Evolutionary conservation across 2,888 invertebrate genomes (phyloP), one percentile per base, ranked within the genome.

Genomic region (Aethes cnicana): DNA sequence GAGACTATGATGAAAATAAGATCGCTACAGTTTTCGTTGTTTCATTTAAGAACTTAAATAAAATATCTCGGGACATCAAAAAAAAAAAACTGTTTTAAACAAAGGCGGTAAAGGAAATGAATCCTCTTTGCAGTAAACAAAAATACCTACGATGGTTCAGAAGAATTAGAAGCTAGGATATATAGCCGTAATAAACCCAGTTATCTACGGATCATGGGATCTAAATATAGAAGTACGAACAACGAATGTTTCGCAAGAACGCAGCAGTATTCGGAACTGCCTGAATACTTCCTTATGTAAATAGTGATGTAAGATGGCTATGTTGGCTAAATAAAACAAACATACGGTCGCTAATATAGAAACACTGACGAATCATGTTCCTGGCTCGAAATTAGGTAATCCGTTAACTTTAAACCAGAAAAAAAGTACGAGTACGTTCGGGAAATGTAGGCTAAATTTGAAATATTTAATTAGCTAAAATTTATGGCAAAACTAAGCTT

Each of bases 151-250:
- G 43, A 36, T 14, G 28, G 35, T 42, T 23, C 36, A 20, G 42
- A 43, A 32, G 36, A 43, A 14, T 26, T 23, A 71, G 77, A 80
- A n/a, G n/a, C n/a, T n/a, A n/a, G n/a, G n/a, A n/a, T n/a, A n/a
- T n/a, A 82, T 72, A 77, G 54, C 62, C 58, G 66, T 69, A 66
- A 73, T 83, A 83, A 85, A 84, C 84, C 82, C 73, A 81, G 69
- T 78, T 81, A 72, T 70, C 67, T 68, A 63, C 69, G 66, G 61
- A 63, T 63, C 67, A 63, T 68, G 68, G 62, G 64, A 74, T 65
- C 76, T 84, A 81, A 74, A 81, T 84, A 84, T 20, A 67, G 57
- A 47, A 64, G 61, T 61, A 68, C 61, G 58, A 61, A 70, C 71
- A 64, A 70, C 63, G 69, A 33, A 35, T 18, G 71, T 82, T 81